Evolutionary conservation across 2,888 invertebrate genomes (phyloP).

Genomic region (Carterocephalus palaemon): DNA sequence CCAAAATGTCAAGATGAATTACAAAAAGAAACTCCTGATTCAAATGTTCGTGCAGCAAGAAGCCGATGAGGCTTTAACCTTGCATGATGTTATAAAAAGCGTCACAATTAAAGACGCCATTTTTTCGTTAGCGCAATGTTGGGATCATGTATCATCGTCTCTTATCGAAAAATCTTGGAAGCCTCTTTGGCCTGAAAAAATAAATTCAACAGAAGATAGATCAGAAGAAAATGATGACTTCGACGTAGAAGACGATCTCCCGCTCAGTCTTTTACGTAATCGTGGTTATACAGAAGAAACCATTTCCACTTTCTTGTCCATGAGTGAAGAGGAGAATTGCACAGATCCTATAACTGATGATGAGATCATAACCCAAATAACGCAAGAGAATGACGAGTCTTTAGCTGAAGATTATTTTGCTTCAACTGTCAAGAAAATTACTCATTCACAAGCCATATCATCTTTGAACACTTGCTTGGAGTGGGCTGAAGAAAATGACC

Average conservation of each 20-base stretch:
- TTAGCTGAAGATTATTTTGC: conserved; percentile 13
- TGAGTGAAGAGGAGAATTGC: conserved; percentile 26
- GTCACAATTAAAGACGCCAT: conserved; percentile 26
- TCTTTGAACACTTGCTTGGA: conserved; percentile 24
- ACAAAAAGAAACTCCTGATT: conserved; percentile 12
- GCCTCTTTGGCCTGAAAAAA: conserved; percentile 24
- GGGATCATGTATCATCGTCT: conserved; percentile 17
- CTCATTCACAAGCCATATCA: conserved; percentile 25
- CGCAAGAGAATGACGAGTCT: conserved; percentile 27
- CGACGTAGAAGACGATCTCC: conserved; percentile 24
- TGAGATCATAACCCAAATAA: conserved; percentile 27
- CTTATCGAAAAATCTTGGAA: conserved; percentile 24
- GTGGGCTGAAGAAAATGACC: conserved; percentile 23
- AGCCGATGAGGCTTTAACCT: too few relatives aligned
- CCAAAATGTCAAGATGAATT: conserved; percentile 10
- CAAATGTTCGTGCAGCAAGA: conserved; percentile 1
- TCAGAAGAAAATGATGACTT: conserved; percentile 24
- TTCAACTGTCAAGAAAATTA: conserved; percentile 24
- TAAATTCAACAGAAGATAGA: conserved; percentile 26
- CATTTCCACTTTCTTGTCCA: conserved; percentile 10
- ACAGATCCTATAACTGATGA: conserved; percentile 26
- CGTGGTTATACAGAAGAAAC: too few relatives aligned
- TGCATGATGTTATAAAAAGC: conserved; percentile 18
- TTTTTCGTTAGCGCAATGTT: conserved; percentile 26
- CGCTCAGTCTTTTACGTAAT: conserved; percentile 26